These are phyloP conservation scores for Armadillidium nasatum DNA, from an alignment of 1,140 invertebrate species.

Conservation along the genomic window DNA sequence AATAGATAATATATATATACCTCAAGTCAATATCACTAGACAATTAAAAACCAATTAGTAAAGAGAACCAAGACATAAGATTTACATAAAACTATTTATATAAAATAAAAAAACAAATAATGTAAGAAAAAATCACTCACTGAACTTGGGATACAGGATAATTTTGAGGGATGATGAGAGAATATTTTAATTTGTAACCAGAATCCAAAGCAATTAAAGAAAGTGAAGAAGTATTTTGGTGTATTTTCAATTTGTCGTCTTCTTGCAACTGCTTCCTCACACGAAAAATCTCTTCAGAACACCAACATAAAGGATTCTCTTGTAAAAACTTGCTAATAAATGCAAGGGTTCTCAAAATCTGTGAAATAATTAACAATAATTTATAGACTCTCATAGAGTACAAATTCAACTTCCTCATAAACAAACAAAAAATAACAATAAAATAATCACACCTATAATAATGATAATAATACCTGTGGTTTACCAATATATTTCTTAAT, in stretches of 20 bases:
- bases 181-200: not conserved
- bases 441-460: not conserved
- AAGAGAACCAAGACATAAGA: no score
- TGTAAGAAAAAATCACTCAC: not conserved
- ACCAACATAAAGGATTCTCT: not conserved
- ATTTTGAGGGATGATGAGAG: not conserved
- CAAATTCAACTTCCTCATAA: no score
- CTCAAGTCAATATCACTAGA: no score
- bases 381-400: not conserved
- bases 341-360: not conserved
- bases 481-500: not conserved
- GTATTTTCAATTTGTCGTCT: not conserved
- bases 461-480: not conserved
- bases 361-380: not conserved
- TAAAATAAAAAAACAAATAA: not conserved
- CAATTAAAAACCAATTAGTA: no score
- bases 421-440: not conserved
- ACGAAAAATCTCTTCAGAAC: not conserved
- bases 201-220: not conserved
- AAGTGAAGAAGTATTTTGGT: not conserved
- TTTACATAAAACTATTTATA: no score
- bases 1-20: no score
- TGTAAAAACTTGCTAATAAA: not conserved
- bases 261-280: not conserved
- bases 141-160: not conserved